A percentile compares a stretch with the other conserved stretches of the same genome.
These are phyloP conservation scores for Zingel zingel DNA, from an alignment of 2,113 vertebrate species.

Conservation along the genomic window DNA sequence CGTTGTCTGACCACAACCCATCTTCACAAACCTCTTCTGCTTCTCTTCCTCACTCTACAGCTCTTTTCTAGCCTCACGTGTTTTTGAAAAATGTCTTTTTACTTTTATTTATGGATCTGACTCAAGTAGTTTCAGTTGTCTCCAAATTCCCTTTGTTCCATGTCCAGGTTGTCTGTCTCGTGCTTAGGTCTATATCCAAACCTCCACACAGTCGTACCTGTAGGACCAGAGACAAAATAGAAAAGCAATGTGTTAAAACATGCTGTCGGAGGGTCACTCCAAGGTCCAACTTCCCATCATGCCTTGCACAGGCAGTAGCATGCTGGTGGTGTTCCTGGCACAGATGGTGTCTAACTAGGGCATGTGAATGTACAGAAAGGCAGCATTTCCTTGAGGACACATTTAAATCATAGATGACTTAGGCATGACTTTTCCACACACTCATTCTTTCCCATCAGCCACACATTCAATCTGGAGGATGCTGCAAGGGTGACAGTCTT, in stretches of 20 bases:
- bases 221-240: conserved; percentile 48
- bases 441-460: conserved; percentile 3
- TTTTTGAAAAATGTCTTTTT: conserved; percentile 28
- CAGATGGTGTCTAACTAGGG: conserved; percentile 63
- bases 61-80: neutral
- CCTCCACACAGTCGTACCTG: conserved; percentile 48
- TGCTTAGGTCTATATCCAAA: conserved; percentile 30
- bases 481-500: neutral
- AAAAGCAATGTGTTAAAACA: conserved; percentile 21
- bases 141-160: conserved; percentile 46
- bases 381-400: conserved; percentile 65
- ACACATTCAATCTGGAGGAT: conserved; percentile 24
- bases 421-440: conserved; percentile 31
- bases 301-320: conserved; percentile 12
- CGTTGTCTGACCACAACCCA: conserved; percentile 51
- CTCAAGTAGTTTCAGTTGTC: neutral
- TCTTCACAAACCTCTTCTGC: conserved; percentile 52
- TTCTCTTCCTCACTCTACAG: conserved; percentile 10
- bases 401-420: conserved; percentile 70
- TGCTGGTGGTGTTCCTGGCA: conserved; percentile 37
- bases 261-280: conserved; percentile 14
- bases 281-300: conserved; percentile 49
- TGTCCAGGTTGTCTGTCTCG: conserved; percentile 18
- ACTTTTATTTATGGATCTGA: conserved; percentile 34
- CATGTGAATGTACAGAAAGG: conserved; percentile 53